Evolutionary conservation across 2,888 invertebrate species (phyloP), one percentile per base, ranked within the genome.

Genomic region (Eubasilissa splendida): DNA sequence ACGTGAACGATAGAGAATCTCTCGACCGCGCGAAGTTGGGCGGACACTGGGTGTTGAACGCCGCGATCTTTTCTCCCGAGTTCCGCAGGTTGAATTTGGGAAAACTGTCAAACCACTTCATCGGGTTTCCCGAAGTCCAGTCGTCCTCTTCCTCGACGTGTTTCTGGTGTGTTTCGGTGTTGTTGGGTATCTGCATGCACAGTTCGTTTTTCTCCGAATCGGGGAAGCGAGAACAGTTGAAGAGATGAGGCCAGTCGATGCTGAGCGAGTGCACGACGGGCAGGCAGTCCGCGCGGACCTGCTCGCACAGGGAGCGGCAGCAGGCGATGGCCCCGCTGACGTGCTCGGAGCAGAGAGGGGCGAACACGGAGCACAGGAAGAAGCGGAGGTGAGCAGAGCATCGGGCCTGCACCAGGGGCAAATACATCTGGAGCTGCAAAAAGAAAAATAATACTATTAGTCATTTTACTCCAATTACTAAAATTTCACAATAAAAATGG

Each of bases 321-420:
- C 96, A 95, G 81, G 95, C 95, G 83, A 97, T 96, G 60, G 96
- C 94, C 85, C 95, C 95, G 50, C 95, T 93, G 84, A 96, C 95
- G 87, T 96, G 94, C 86, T 95, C 95, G 53, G 96, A 96, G 88
- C 97, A 98, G 87, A 98, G 94, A 58, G 97, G 97, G 10, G 96
- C 95, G 88, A 96, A 96, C 76, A 97, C 94, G 14, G 97, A 96
- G 90, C 97, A 98, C 82, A 98, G 92, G 86, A 97, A 94, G 88
- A 97, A 95, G 84, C 95, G 93, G 63, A 96, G 92, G 86, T 96
- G 94, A 80, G 92, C 90, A 4, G 96, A 96, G 87, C 97, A 97
- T 76, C 94, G 94, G 86, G 94, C 94, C 84, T 95, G 92, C 77
- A 97, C 92, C 82, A 97, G 90, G 0, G 93, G 94, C 86, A 93